Evolutionary conservation across 2,113 vertebrate genomes (phyloP).

Genomic region (Gallinago media): DNA sequence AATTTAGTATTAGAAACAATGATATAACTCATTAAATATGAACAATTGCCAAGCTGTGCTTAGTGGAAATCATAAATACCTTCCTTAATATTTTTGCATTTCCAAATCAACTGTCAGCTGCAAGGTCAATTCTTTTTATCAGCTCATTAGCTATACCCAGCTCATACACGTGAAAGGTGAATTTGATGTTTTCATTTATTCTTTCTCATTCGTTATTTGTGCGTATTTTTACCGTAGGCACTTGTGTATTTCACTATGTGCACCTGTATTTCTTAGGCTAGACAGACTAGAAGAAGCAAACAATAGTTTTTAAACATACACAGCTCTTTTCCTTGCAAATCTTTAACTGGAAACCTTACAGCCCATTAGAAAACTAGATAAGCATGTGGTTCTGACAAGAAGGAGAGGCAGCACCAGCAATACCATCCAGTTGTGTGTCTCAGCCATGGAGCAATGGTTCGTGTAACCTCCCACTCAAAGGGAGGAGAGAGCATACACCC

Average conservation of each 20-base stretch:
- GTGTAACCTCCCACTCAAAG: background rate
- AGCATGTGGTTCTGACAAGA: background rate
- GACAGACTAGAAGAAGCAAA: background rate
- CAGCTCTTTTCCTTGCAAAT: background rate
- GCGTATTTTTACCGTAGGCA: background rate
- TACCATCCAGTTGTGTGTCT: background rate
- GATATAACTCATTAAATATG: background rate
- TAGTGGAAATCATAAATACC: background rate
- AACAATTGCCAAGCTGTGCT: background rate
- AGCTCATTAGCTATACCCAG: background rate
- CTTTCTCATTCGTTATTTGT: background rate
- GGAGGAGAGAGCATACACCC: background rate
- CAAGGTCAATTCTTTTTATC: background rate
- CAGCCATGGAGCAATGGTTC: background rate
- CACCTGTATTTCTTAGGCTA: background rate
- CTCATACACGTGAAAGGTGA: background rate
- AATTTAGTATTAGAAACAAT: constrained; percentile 1
- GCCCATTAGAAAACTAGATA: background rate
- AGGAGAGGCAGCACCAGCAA: background rate
- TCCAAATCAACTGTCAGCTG: background rate
- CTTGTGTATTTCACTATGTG: background rate
- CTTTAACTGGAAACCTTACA: background rate
- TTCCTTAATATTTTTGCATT: background rate
- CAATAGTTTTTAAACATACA: background rate
- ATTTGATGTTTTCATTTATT: too few relatives aligned